Evolutionary conservation across 2,888 invertebrate species (phyloP).

Genomic region (Boloria euphrosyne): DNA sequence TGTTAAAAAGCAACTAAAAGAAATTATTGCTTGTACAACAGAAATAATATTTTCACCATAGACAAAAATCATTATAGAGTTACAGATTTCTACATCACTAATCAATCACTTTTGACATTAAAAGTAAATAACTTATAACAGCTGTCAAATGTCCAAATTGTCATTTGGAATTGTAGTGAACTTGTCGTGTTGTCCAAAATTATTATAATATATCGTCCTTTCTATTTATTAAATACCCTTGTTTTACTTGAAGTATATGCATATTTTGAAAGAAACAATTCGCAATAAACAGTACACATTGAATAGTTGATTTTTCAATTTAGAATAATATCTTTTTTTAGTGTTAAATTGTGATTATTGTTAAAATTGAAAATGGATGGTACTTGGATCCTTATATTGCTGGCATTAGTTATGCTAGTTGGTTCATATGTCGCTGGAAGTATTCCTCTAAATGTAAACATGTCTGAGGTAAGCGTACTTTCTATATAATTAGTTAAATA

Average conservation of each 20-base stretch:
- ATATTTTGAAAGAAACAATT: conserved; percentile 7
- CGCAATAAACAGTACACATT: not conserved
- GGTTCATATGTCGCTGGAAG: conserved; percentile 98
- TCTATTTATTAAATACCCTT: conserved; percentile 19
- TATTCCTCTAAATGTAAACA: conserved; percentile 95
- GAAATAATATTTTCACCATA: too few species aligned
- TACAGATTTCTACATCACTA: not conserved
- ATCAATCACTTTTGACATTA: not conserved
- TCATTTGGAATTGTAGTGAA: not conserved
- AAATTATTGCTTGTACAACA: too few species aligned
- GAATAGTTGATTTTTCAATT: not conserved
- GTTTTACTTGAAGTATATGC: conserved; percentile 4
- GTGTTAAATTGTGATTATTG: conserved; percentile 23
- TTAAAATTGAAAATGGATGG: conserved; percentile 86
- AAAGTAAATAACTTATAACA: too few species aligned
- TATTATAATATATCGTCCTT: conserved; percentile 20
- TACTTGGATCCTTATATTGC: conserved; percentile 89
- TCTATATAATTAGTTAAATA: not conserved
- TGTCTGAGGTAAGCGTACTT: conserved; percentile 91
- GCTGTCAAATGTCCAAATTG: conserved; percentile 9
- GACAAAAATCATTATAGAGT: too few species aligned
- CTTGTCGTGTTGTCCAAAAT: conserved; percentile 37
- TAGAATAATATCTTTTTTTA: not conserved
- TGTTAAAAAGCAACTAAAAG: too few species aligned
- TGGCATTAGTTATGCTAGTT: conserved; percentile 96